These are phyloP conservation scores for Nowickia ferox DNA, from an alignment of 2,888 invertebrate genomes.

Conservation along the genomic window DNA sequence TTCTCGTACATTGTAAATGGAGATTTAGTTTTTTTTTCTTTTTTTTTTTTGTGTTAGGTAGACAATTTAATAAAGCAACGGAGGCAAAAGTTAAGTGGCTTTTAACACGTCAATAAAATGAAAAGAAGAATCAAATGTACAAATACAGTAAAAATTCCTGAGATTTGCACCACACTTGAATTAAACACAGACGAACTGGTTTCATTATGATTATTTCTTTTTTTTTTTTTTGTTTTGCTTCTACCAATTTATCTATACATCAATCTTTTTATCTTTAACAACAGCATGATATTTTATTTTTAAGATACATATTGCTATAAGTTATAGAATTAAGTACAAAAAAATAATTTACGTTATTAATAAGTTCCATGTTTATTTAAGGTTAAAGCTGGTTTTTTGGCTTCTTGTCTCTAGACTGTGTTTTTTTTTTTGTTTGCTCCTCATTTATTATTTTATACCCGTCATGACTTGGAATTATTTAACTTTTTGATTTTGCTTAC, in stretches of 20 bases:
- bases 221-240: neutral
- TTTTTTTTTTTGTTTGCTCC: neutral
- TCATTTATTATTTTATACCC: conserved; percentile 4
- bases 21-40: conserved; percentile 6
- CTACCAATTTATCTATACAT: conserved; percentile 35
- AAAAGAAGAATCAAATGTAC: conserved; percentile 45
- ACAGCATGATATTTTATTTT: conserved; percentile 51
- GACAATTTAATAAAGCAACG: conserved; percentile 67
- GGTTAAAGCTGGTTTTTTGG: conserved; percentile 32
- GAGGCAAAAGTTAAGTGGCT: conserved; percentile 67
- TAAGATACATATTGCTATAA: conserved; percentile 10
- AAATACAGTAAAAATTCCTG: conserved; percentile 6
- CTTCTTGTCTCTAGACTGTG: neutral
- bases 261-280: conserved; percentile 45
- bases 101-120: conserved; percentile 66
- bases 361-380: conserved; percentile 56
- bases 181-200: conserved; percentile 29
- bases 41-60: conserved; percentile 1
- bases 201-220: neutral
- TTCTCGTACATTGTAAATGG: conserved; percentile 33
- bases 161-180: conserved; percentile 14
- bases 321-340: conserved; percentile 22
- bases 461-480: conserved; percentile 57
- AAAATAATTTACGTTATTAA: conserved; percentile 22
- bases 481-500: conserved; percentile 40